Conservation (phyloP, 2,888 invertebrate genomes). For the Vannuccia rotundouncinata region DNA sequence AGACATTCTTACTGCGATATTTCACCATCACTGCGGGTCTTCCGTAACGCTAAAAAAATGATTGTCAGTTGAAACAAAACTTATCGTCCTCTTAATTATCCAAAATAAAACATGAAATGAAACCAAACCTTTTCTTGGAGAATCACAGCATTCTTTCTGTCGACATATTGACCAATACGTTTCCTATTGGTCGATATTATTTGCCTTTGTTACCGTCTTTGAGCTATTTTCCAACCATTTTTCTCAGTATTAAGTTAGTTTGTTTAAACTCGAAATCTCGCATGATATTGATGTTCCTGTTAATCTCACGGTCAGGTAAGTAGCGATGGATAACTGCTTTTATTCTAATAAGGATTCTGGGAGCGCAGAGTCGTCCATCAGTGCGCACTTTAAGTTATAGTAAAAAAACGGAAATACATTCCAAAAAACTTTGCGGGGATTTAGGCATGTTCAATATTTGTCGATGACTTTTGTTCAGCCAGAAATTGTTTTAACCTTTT, state of each 20-base stretch:
- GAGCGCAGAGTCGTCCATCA: background rate
- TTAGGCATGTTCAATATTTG: background rate
- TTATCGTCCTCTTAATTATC: background rate
- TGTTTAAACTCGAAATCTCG: background rate
- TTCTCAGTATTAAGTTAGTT: background rate
- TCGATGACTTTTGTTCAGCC: background rate
- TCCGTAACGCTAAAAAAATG: background rate
- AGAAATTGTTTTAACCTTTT: background rate
- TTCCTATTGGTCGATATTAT: background rate
- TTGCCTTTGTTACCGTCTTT: background rate
- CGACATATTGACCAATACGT: background rate
- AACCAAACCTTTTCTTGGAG: background rate
- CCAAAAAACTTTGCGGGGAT: background rate
- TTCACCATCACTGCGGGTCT: background rate
- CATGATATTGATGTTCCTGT: background rate
- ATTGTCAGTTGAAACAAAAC: background rate
- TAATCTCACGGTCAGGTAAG: background rate
- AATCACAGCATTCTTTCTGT: background rate
- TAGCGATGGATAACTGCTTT: background rate
- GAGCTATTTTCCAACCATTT: background rate
- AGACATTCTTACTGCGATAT: background rate
- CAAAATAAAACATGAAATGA: background rate
- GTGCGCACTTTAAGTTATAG: background rate
- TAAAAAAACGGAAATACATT: background rate
- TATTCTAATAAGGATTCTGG: background rate